These are phyloP conservation scores for Limanda limanda DNA, from an alignment of 2,113 vertebrate genomes.

Conservation along the genomic window DNA sequence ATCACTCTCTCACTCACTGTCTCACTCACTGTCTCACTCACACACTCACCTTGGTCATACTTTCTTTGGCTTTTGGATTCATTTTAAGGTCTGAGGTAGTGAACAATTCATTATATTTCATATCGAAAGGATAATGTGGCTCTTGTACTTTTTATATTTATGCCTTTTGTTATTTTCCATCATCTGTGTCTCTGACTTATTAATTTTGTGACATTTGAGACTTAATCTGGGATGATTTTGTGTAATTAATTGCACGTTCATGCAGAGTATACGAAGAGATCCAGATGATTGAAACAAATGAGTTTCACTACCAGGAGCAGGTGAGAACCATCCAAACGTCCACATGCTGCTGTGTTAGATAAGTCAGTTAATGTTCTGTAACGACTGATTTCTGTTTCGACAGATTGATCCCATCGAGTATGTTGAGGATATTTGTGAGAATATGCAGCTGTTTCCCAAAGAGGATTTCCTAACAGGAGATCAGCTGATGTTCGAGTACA, in stretches of 20 bases:
- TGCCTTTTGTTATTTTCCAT: too few species aligned
- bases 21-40: too few species aligned
- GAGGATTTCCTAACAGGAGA: slow-evolving; percentile 96
- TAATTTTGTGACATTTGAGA: too few species aligned
- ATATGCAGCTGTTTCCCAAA: slow-evolving; percentile 94
- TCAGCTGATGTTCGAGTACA: slow-evolving; percentile 93
- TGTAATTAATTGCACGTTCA: background rate
- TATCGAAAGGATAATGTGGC: too few species aligned
- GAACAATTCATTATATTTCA: too few species aligned
- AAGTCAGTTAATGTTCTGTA: background rate
- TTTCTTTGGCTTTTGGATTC: too few species aligned
- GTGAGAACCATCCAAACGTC: slow-evolving; percentile 69
- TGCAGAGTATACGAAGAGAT: slow-evolving; percentile 96
- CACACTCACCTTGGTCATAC: background rate
- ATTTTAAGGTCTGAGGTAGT: too few species aligned
- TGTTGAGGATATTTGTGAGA: slow-evolving; percentile 95
- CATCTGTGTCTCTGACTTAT: too few species aligned
- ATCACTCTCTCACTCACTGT: too few species aligned
- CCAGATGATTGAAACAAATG: slow-evolving; percentile 96
- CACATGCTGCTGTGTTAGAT: background rate
- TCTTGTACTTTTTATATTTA: too few species aligned
- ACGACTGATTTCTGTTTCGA: background rate
- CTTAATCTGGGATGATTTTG: background rate
- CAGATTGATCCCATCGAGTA: slow-evolving; percentile 96
- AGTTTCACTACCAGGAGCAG: slow-evolving; percentile 97